Evolutionary conservation across 1,140 invertebrate genomes (phyloP).

Genomic region (Rhyacophila brunnea): DNA sequence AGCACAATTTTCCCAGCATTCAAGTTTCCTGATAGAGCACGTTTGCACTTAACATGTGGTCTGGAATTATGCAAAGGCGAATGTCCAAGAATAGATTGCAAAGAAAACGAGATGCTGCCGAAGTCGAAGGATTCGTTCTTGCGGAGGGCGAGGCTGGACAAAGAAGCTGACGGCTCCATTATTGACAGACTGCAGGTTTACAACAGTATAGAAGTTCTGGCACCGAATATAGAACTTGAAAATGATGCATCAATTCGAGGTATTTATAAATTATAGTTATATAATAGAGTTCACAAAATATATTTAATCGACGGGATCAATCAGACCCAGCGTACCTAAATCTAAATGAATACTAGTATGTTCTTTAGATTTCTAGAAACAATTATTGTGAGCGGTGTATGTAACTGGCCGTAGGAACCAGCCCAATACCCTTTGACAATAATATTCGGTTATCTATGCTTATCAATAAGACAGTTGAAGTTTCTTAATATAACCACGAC

Average conservation of each 20-base stretch:
- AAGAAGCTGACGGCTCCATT: slow-evolving; percentile 57
- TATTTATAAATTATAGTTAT: slow-evolving; percentile 24
- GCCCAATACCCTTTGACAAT: too few species aligned
- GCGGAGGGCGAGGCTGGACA: slow-evolving; percentile 48
- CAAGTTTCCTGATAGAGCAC: slow-evolving; percentile 74
- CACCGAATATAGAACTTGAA: slow-evolving; percentile 70
- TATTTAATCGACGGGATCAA: too few species aligned
- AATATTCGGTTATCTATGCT: too few species aligned
- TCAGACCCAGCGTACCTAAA: too few species aligned
- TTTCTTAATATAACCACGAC: too few species aligned
- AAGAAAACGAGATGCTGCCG: slow-evolving; percentile 45
- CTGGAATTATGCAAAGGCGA: slow-evolving; percentile 65
- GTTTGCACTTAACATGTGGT: slow-evolving; percentile 67
- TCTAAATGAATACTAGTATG: too few species aligned
- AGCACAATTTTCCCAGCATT: slow-evolving; percentile 71
- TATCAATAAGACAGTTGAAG: too few species aligned
- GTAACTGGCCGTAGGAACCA: too few species aligned
- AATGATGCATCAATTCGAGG: slow-evolving; percentile 55
- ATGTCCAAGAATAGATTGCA: slow-evolving; percentile 61
- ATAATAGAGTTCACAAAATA: too few species aligned
- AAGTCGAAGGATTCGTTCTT: slow-evolving; percentile 49
- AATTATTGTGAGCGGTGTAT: not conserved
- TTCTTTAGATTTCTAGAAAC: too few species aligned
- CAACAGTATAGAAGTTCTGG: slow-evolving; percentile 75
- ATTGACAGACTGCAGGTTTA: slow-evolving; percentile 71